Evolutionary conservation across 2,888 invertebrate genomes (phyloP).

Genomic region (Ischnura elegans): DNA sequence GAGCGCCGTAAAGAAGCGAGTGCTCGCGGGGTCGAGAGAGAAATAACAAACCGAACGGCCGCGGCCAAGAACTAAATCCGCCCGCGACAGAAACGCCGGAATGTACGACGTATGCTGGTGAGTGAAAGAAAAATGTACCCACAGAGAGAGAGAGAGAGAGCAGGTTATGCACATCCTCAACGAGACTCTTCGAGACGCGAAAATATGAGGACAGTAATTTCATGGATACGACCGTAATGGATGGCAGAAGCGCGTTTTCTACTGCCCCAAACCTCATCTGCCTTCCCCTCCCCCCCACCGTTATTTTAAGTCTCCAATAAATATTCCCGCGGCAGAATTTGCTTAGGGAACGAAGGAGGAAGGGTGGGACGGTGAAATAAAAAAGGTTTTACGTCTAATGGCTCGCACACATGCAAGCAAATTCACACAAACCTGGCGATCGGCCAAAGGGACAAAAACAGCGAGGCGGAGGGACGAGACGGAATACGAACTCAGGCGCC

Average conservation of each 20-base stretch:
- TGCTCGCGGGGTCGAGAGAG: not conserved
- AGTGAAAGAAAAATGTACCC: not conserved
- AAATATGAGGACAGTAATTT: conserved; percentile 5
- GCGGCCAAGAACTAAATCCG: not conserved
- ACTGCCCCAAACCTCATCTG: not conserved
- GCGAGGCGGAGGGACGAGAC: not conserved
- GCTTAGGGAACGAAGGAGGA: not conserved
- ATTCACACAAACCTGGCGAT: not conserved
- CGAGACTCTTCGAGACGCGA: not conserved
- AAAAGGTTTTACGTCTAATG: conserved; percentile 41
- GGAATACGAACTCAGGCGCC: not conserved
- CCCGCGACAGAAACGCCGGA: not conserved
- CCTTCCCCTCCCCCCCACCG: conserved; percentile 17
- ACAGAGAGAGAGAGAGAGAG: not conserved
- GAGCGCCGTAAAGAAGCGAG: not conserved
- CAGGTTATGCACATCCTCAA: not conserved
- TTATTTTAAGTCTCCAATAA: conserved; percentile 60
- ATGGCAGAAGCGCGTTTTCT: not conserved
- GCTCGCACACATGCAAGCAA: not conserved
- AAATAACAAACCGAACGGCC: not conserved
- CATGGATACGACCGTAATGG: conserved; percentile 9
- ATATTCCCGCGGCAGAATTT: conserved; percentile 45
- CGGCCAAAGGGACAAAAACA: conserved; percentile 19
- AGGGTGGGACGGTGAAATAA: not conserved
- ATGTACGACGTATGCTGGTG: not conserved